A percentile compares a stretch with the other conserved stretches of the same genome.
Evolutionary conservation across 2,888 invertebrate genomes (phyloP).

Genomic region (Tethea ocularis): DNA sequence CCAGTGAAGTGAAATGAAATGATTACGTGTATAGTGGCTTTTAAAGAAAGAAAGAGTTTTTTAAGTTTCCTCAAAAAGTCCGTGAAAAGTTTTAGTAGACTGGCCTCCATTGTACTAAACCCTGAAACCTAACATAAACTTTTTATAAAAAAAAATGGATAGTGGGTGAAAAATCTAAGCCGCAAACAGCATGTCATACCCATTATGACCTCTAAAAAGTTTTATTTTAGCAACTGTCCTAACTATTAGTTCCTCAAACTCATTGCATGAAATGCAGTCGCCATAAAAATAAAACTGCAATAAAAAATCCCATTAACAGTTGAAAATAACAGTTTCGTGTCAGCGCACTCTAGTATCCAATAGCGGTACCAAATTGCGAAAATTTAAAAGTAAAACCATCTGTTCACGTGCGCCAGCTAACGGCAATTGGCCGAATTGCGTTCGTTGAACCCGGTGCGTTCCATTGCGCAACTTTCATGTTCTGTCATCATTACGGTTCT

Average conservation of each 20-base stretch:
- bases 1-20: too few species aligned
- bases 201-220: too few species aligned
- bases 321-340: conserved; percentile 33
- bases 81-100: too few species aligned
- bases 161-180: too few species aligned
- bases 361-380: conserved; percentile 74
- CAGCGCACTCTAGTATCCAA: conserved; percentile 64
- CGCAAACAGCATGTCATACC: too few species aligned
- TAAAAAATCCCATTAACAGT: conserved; percentile 16
- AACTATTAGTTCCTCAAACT: neutral
- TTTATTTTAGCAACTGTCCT: too few species aligned
- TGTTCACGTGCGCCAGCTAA: conserved; percentile 73
- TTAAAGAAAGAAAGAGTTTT: too few species aligned
- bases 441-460: conserved; percentile 64
- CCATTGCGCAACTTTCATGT: conserved; percentile 57
- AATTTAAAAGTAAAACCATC: conserved; percentile 77
- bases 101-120: too few species aligned
- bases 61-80: too few species aligned
- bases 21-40: too few species aligned
- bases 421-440: conserved; percentile 76
- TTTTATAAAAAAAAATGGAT: too few species aligned
- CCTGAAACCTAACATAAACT: too few species aligned
- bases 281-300: conserved; percentile 1
- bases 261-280: neutral
- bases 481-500: conserved; percentile 36